Percentiles rank a stretch among this genome's conserved stretches.
Conservation (phyloP, 1,140 invertebrate genomes). For the Drosophila lacteicornis region DNA sequence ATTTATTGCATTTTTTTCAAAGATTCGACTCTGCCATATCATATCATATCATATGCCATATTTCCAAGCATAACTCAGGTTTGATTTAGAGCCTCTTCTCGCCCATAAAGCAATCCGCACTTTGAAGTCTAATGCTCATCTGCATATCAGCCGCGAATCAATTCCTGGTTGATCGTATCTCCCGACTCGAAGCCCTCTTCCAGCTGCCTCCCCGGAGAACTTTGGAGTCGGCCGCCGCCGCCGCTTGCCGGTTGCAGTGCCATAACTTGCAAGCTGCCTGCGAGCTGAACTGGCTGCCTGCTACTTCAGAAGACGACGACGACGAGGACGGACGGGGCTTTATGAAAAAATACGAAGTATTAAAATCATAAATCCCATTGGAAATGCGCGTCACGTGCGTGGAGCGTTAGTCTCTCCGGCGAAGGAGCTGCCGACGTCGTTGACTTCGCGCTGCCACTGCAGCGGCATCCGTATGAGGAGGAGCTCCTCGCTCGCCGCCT, state of each 20-base stretch:
- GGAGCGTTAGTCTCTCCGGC: slow-evolving; percentile 75
- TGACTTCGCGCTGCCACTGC: slow-evolving; percentile 30
- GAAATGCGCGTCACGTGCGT: slow-evolving; percentile 79
- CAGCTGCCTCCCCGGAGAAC: slow-evolving; percentile 4
- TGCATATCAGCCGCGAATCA: slow-evolving; percentile 41
- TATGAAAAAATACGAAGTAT: slow-evolving; percentile 83
- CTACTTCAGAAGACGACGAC: slow-evolving; percentile 46
- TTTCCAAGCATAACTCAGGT: background rate
- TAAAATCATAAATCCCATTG: slow-evolving; percentile 82
- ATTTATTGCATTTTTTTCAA: too few species aligned
- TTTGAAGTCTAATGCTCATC: slow-evolving; percentile 39
- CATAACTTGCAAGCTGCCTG: slow-evolving; percentile 45
- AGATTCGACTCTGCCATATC: background rate
- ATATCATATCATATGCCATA: background rate
- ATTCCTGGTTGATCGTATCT: slow-evolving; percentile 38
- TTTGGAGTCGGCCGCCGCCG: slow-evolving; percentile 22
- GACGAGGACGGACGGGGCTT: slow-evolving; percentile 34
- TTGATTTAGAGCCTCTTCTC: slow-evolving; percentile 2
- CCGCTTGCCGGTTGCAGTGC: slow-evolving; percentile 23
- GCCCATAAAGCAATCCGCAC: slow-evolving; percentile 20
- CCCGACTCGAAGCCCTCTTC: background rate
- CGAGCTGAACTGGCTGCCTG: slow-evolving; percentile 10
- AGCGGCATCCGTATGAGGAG: slow-evolving; percentile 30
- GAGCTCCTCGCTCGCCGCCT: slow-evolving; percentile 2
- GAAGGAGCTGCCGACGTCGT: slow-evolving; percentile 70